phyloP scores from a whole-genome alignment of 2,113 vertebrate species.

The Gasterosteus aculeatus region DNA sequence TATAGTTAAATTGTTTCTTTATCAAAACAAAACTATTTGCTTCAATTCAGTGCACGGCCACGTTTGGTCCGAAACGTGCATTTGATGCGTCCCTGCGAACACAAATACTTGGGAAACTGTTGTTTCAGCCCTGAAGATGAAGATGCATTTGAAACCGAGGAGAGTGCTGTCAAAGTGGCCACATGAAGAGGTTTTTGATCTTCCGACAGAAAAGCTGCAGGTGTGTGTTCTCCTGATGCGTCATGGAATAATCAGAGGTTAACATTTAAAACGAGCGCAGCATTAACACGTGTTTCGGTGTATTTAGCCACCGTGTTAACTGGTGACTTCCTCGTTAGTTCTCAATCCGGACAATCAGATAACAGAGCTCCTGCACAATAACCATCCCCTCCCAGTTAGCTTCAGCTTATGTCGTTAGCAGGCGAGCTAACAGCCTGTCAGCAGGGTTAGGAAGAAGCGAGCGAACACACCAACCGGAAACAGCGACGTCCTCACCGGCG shows the following conservation, averaged over 20 bases:
- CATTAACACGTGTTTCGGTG: slow-evolving; percentile 1
- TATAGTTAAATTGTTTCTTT: not conserved
- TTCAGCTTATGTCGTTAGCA: not conserved
- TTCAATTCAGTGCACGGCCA: too few relatives aligned
- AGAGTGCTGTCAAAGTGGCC: not conserved
- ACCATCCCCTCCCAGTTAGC: not conserved
- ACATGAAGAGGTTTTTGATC: not conserved
- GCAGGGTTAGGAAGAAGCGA: not conserved
- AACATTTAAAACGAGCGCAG: not conserved
- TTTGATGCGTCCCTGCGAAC: not conserved
- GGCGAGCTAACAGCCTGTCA: slow-evolving; percentile 15
- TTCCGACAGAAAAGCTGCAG: not conserved
- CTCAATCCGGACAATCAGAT: fast-evolving
- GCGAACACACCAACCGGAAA: slow-evolving; percentile 1
- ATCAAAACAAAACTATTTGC: not conserved
- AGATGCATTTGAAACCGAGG: not conserved
- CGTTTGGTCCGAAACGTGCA: not conserved
- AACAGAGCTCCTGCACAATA: not conserved
- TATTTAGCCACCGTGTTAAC: not conserved
- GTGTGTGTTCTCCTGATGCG: not conserved
- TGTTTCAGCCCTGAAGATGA: not conserved
- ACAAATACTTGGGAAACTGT: not conserved
- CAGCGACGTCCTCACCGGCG: not conserved
- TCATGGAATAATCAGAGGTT: slow-evolving; percentile 13
- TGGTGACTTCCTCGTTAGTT: not conserved